Percentiles rank a stretch among this genome's conserved stretches.
Evolutionary conservation across 2,888 invertebrate species (phyloP).

Genomic region (Polyommatus iphigenia): DNA sequence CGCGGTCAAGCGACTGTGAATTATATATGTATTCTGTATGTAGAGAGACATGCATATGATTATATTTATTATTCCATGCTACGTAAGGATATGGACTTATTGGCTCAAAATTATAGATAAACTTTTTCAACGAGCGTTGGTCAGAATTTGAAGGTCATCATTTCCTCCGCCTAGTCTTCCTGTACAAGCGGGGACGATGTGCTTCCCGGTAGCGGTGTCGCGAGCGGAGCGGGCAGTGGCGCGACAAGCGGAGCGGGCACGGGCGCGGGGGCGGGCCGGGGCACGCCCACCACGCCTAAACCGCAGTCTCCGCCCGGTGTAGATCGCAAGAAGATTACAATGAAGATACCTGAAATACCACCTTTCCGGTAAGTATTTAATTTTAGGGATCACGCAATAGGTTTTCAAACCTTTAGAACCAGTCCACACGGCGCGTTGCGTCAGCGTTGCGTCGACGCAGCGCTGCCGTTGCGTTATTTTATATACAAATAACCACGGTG

Average conservation of each 20-base stretch:
- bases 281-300: constrained; percentile 64
- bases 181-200: constrained; percentile 1
- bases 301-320: constrained; percentile 44
- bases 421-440: too few relatives aligned
- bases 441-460: too few relatives aligned
- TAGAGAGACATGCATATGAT: too few relatives aligned
- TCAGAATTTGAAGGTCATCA: neutral
- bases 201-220: neutral
- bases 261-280: neutral
- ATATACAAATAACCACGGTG: too few relatives aligned
- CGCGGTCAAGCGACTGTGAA: too few relatives aligned
- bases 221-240: neutral
- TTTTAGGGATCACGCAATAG: neutral
- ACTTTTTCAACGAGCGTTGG: neutral
- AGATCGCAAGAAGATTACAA: constrained; percentile 61
- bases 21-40: too few relatives aligned
- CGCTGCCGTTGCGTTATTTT: too few relatives aligned
- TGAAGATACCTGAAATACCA: constrained; percentile 77
- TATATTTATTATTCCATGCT: too few relatives aligned
- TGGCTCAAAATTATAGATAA: neutral
- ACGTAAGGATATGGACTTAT: too few relatives aligned
- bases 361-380: constrained; percentile 62
- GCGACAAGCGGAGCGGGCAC: constrained; percentile 4
- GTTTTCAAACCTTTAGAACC: too few relatives aligned
- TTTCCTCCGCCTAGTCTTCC: neutral